Percentiles rank a stretch among this genome's conserved stretches.
Evolutionary conservation across 2,797 vertebrate species (phyloP).

Genomic region (Pseudochirops corinnae): DNA sequence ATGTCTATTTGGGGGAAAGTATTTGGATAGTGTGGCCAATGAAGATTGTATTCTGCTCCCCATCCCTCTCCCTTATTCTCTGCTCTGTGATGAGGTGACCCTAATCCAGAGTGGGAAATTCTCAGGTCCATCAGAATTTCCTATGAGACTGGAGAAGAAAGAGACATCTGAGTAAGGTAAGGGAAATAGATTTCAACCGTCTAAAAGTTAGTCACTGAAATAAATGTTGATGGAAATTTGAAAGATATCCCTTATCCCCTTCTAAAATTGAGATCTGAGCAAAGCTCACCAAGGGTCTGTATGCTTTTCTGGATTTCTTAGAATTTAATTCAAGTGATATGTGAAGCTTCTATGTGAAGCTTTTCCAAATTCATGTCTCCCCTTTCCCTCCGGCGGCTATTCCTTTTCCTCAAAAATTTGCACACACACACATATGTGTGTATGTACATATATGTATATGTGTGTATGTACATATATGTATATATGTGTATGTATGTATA

Average conservation of each 20-base stretch:
- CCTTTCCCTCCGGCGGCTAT: not conserved
- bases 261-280: not conserved
- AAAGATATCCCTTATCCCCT: not conserved
- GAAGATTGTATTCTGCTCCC: not conserved
- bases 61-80: not conserved
- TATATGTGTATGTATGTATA: too few species aligned
- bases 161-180: not conserved
- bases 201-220: not conserved
- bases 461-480: too few species aligned
- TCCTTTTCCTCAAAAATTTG: not conserved
- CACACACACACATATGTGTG: too few species aligned
- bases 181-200: not conserved
- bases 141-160: not conserved
- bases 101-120: not conserved
- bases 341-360: not conserved
- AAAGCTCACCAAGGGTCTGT: not conserved
- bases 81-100: not conserved
- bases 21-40: not conserved
- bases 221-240: not conserved
- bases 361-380: not conserved
- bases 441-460: too few species aligned
- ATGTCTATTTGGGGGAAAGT: not conserved
- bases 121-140: not conserved
- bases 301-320: not conserved
- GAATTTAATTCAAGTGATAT: not conserved